Evolutionary conservation across 1,140 invertebrate genomes (phyloP).

Genomic region (Grapholita molesta): DNA sequence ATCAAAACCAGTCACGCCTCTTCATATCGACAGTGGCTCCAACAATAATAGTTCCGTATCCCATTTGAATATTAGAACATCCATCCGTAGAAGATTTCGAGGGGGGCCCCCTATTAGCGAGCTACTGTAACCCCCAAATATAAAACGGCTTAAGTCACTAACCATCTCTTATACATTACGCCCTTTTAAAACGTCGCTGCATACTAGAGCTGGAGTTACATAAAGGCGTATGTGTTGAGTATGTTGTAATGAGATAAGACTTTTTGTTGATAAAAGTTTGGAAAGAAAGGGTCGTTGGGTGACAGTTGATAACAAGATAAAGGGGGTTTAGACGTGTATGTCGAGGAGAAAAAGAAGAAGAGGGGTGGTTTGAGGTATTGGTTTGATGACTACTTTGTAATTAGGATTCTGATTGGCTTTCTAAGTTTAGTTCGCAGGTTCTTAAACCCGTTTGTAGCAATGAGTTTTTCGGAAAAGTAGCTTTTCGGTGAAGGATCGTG

Average conservation of each 20-base stretch:
- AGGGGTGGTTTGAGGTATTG: neutral
- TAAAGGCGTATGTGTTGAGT: neutral
- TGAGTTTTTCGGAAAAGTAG: too few species aligned
- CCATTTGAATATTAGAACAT: conserved; percentile 78
- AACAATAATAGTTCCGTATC: conserved; percentile 78
- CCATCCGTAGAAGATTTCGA: conserved; percentile 69
- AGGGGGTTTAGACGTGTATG: neutral
- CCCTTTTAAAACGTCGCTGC: neutral
- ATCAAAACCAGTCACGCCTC: conserved; percentile 42
- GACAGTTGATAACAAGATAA: conserved; percentile 12
- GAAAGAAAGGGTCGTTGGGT: conserved; percentile 8
- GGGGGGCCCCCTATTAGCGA: conserved; percentile 24
- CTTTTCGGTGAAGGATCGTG: too few species aligned
- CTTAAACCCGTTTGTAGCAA: too few species aligned
- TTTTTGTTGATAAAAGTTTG: neutral
- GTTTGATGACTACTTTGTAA: too few species aligned
- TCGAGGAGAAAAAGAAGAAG: neutral
- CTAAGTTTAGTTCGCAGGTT: too few species aligned
- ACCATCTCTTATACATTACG: neutral
- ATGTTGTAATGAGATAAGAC: neutral
- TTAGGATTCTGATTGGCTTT: neutral
- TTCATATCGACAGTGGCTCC: conserved; percentile 74
- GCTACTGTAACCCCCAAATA: neutral
- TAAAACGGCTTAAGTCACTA: neutral
- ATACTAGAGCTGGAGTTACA: neutral